Percentiles rank a stretch among this genome's conserved stretches.
phyloP scores from a whole-genome alignment of 2,113 vertebrate species.

The Lycaon pictus region DNA sequence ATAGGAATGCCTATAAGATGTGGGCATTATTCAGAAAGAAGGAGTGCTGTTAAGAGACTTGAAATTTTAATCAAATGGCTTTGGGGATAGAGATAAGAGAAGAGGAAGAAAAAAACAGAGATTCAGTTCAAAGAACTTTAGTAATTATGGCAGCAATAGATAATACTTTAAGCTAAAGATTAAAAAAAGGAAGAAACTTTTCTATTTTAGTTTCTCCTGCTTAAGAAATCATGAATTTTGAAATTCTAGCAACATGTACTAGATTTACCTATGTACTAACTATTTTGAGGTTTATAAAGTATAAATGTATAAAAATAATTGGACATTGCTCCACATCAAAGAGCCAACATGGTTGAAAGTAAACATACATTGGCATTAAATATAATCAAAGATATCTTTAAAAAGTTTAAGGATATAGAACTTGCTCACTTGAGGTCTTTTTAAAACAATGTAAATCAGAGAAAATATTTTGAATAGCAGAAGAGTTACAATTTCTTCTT shows the following conservation, averaged over 20 bases:
- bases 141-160: background rate
- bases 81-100: background rate
- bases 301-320: background rate
- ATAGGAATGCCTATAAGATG: background rate
- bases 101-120: background rate
- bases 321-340: background rate
- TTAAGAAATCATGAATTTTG: constrained; percentile 14
- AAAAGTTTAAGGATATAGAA: background rate
- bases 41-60: constrained; percentile 1
- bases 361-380: background rate
- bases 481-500: background rate
- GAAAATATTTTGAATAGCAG: background rate
- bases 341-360: background rate
- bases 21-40: background rate
- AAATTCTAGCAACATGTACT: background rate
- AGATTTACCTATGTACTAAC: background rate
- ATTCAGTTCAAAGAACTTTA: constrained; percentile 46
- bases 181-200: background rate
- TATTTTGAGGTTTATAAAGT: background rate
- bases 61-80: constrained; percentile 51
- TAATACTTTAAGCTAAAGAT: constrained; percentile 38
- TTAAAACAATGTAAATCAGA: background rate
- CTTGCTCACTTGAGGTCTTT: background rate
- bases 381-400: background rate
- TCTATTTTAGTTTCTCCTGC: background rate